phyloP scores from a whole-genome alignment of 2,797 vertebrate species.

The Mormyrus proboscirostris region DNA sequence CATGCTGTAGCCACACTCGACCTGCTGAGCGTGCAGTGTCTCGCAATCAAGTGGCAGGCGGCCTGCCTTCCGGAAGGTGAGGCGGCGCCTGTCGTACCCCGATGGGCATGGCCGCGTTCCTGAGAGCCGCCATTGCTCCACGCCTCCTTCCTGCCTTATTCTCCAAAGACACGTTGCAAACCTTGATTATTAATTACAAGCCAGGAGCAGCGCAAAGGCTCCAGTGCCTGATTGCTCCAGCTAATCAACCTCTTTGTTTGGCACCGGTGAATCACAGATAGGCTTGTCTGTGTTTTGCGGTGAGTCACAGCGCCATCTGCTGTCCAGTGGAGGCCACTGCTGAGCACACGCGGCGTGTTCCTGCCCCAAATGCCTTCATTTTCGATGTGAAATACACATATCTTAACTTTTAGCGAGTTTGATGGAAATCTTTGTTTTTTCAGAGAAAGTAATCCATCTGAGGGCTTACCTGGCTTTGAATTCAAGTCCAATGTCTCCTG shows the following conservation, averaged over 20 bases:
- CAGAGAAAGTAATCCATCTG: neutral
- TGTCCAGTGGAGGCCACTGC: constrained; percentile 16
- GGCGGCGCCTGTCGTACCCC: neutral
- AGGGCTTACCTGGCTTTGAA: neutral
- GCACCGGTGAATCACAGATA: constrained; percentile 23
- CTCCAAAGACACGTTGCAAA: neutral
- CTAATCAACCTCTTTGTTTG: constrained; percentile 62
- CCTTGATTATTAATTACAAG: constrained; percentile 20
- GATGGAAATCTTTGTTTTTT: neutral
- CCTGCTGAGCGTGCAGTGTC: neutral
- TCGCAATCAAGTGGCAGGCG: neutral
- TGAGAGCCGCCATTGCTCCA: neutral
- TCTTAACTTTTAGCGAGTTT: neutral
- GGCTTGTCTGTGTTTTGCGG: neutral
- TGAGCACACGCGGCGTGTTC: neutral
- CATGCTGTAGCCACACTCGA: neutral
- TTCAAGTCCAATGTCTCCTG: neutral
- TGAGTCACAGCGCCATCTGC: constrained; percentile 57
- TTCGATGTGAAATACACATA: neutral
- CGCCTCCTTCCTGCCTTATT: neutral
- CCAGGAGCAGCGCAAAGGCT: constrained; percentile 7
- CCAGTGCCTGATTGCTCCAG: constrained; percentile 45
- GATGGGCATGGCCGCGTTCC: neutral
- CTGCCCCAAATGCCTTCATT: neutral
- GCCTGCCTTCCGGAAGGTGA: neutral